These are phyloP conservation scores for Desmodus rotundus DNA, from an alignment of 2,113 vertebrate genomes.

Conservation along the genomic window DNA sequence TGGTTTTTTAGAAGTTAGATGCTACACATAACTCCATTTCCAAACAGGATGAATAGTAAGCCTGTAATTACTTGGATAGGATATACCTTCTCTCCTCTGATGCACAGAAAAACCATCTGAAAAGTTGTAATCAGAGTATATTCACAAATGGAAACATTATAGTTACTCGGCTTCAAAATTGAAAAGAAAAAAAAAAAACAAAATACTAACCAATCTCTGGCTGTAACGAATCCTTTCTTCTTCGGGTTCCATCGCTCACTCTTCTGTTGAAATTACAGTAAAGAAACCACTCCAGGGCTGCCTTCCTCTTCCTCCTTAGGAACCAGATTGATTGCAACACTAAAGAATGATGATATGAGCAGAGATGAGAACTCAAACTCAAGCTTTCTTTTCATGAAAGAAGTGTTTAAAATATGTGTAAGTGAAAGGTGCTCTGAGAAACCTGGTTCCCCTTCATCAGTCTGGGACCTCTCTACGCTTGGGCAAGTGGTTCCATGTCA, in stretches of 20 bases:
- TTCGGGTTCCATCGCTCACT: slow-evolving; percentile 88
- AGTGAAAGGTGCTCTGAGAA: slow-evolving; percentile 4
- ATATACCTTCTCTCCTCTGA: not conserved
- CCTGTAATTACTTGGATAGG: not conserved
- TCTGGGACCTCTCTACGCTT: not conserved
- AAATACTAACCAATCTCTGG: slow-evolving; percentile 92
- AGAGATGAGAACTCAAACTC: not conserved
- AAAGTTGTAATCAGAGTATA: slow-evolving; percentile 28
- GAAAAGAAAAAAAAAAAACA: not conserved
- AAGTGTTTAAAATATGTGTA: not conserved
- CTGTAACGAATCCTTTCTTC: slow-evolving; percentile 93
- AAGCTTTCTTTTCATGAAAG: not conserved
- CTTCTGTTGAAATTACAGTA: slow-evolving; percentile 77
- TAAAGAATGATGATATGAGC: slow-evolving; percentile 51
- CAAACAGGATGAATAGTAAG: slow-evolving; percentile 16
- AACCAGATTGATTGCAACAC: slow-evolving; percentile 69
- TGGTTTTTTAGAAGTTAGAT: slow-evolving; percentile 13
- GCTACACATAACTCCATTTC: not conserved
- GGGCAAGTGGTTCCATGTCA: slow-evolving; percentile 36
- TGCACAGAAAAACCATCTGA: slow-evolving; percentile 24
- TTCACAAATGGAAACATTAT: slow-evolving; percentile 51
- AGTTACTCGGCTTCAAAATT: slow-evolving; percentile 29
- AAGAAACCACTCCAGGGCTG: slow-evolving; percentile 83
- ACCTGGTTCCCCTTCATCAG: not conserved
- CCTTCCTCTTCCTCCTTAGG: slow-evolving; percentile 83